Base-by-base conservation (phyloP, 2,888 invertebrate genomes). In the Drosophila yooni region DNA sequence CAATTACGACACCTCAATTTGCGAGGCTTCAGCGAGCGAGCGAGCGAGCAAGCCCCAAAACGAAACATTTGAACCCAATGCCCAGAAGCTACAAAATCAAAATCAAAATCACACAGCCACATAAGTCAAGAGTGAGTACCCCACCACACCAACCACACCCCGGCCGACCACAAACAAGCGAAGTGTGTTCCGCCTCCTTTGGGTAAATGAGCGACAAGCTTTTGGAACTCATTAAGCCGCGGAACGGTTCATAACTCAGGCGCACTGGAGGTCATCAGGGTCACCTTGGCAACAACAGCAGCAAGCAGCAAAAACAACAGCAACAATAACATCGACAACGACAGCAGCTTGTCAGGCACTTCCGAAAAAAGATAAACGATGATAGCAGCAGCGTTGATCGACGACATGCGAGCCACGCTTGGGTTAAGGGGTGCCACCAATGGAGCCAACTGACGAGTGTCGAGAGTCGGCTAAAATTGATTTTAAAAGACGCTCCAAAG, bases 1-100 rank as follows among this genome's bases (percentile, higher is more conserved):
- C 89, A 87, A 91, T 88, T 90, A 89, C 88, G 82, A 88, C 88
- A 89, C 88, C 83, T 89, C 81, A 81, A 83, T 88, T 83, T 90
- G 79, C 68, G 43, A 50, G 52, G 48, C 29, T 3, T 34, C 18
- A 40, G 15, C 36, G 36, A 36, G 36, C 36, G 33, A 33, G 31
- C 31, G 21, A 21, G 21, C 15, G 10, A 29, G 79, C 64, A 38
- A 50, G 52, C 43, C 21, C 52, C 38, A 18, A 38, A 38, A 38
- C 38, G 13, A 13, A 15, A 15, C 43, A 59, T 15, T 21, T 21
- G 40, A 46, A 63, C 52, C 59, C 25, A 25, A 76, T 90, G 88
- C 90, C 88, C 88, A 88, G 88, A 90, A 88, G 88, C 88, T 76
- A 88, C 75, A 84, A 72, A 81, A 83, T 83, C 70, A 81, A 83